Base-by-base conservation (phyloP, 1,140 invertebrate species). In the Parapsyche elsis region DNA sequence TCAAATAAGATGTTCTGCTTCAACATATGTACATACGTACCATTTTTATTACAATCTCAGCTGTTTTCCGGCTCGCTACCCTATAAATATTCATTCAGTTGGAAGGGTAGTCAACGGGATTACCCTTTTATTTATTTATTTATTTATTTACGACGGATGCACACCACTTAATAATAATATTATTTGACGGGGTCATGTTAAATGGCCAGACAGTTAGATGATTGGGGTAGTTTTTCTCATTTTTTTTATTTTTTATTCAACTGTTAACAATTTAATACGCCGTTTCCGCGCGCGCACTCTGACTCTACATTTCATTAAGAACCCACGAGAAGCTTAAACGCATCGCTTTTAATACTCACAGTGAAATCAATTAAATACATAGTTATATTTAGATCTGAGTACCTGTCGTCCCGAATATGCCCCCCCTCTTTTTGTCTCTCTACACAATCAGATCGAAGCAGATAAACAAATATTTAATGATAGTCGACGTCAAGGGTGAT, bases 391-490 rank as follows among this genome's bases (percentile, higher is more conserved):
- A n/a, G 19, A 67, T 9, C 64, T 26, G 64, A 12, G 64, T 67
- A 67, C 49, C 49, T 53, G 49, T 53, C 49, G 1, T 53, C 49
- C 12, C 16, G 49, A 53, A 53, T 53, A 53, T 53, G 2, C 12
- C 49, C 49, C 2, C 2, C 16, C 49, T 5, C 12, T n/a, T n/a
- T n/a, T n/a, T n/a, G n/a, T n/a, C n/a, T n/a, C n/a, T n/a, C n/a
- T n/a, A 7, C 30, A 14, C 16, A 23, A 26, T 26, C 21, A 19
- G 59, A 67, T 67, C 23, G 14, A 24, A 46, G 16, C 38, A 46
- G 38, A 73, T 73, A 73, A 67, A 67, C 24, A 38, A 46, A 49
- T 75, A 59, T 75, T 75, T 74, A 74, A 74, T 23, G 71, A 74
- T 46, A 4, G 19, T 9, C 73, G 73, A 57, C 73, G 49, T 59